Percentiles rank a stretch among this genome's conserved stretches.
phyloP scores from a whole-genome alignment of 2,797 vertebrate species.

The Alauda arvensis region DNA sequence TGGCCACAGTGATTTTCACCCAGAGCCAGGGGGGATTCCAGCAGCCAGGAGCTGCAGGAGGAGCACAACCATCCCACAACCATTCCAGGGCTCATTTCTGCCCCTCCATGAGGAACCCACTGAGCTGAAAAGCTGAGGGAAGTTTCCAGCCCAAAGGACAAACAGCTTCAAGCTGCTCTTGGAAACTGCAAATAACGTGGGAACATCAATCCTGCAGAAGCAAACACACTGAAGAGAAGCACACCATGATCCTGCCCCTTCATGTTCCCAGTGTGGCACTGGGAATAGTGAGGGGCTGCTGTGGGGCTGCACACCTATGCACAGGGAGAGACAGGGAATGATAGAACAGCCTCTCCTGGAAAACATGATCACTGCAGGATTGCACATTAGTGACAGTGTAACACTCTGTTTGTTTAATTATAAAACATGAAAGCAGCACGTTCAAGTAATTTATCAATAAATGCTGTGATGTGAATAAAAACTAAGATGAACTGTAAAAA shows the following conservation, averaged over 20 bases:
- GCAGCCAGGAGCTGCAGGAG: neutral
- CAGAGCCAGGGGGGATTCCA: no score
- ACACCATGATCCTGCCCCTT: neutral
- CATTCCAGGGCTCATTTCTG: neutral
- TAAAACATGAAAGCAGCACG: neutral
- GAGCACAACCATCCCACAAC: neutral
- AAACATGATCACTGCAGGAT: accelerated
- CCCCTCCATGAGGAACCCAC: neutral
- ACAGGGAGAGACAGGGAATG: neutral
- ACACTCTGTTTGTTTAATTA: neutral
- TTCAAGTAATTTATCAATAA: neutral
- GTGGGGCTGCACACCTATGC: neutral
- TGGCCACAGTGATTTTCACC: no score
- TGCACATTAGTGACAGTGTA: neutral
- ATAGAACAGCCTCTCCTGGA: neutral
- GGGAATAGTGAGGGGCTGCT: neutral
- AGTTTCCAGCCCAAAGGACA: neutral
- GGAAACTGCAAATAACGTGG: neutral
- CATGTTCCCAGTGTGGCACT: accelerated
- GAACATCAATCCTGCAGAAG: neutral
- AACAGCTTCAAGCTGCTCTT: neutral
- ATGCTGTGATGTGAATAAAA: neutral
- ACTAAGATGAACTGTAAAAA: neutral
- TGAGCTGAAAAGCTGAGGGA: neutral
- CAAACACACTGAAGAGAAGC: neutral